phyloP scores from a whole-genome alignment of 1,140 invertebrate species.

The Hylyphantes graminicola region DNA sequence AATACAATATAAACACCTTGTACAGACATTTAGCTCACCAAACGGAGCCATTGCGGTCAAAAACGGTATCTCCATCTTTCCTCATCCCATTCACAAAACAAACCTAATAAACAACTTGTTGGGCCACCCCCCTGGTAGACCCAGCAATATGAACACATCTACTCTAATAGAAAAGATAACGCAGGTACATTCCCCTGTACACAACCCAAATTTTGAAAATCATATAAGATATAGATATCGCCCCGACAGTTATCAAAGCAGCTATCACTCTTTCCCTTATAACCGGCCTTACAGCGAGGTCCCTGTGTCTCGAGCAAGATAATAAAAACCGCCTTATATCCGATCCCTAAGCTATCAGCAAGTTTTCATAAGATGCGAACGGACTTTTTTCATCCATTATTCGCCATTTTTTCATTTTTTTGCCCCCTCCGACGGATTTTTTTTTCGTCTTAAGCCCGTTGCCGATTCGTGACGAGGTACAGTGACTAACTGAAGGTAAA shows the following conservation, averaged over 20 bases:
- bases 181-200: too few species aligned
- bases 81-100: too few species aligned
- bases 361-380: constrained; percentile 58
- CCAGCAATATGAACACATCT: too few species aligned
- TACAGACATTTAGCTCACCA: too few species aligned
- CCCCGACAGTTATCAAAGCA: constrained; percentile 24
- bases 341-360: constrained; percentile 57
- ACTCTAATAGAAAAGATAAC: too few species aligned
- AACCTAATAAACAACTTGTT: too few species aligned
- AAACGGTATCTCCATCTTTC: too few species aligned
- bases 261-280: constrained; percentile 23
- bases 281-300: constrained; percentile 17
- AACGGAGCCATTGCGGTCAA: too few species aligned
- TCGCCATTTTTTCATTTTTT: constrained; percentile 31
- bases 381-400: constrained; percentile 58
- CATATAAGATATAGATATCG: constrained; percentile 19
- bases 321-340: constrained; percentile 52
- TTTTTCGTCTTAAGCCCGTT: constrained; percentile 41
- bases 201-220: too few species aligned
- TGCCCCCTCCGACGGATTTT: constrained; percentile 37
- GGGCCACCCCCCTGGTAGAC: too few species aligned
- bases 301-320: constrained; percentile 21
- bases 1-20: too few species aligned
- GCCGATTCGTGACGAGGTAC: constrained; percentile 39
- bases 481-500: constrained; percentile 27